Percentiles rank a stretch among this genome's conserved stretches.
Evolutionary conservation across 2,113 vertebrate species (phyloP).

Genomic region (Turnix velox): DNA sequence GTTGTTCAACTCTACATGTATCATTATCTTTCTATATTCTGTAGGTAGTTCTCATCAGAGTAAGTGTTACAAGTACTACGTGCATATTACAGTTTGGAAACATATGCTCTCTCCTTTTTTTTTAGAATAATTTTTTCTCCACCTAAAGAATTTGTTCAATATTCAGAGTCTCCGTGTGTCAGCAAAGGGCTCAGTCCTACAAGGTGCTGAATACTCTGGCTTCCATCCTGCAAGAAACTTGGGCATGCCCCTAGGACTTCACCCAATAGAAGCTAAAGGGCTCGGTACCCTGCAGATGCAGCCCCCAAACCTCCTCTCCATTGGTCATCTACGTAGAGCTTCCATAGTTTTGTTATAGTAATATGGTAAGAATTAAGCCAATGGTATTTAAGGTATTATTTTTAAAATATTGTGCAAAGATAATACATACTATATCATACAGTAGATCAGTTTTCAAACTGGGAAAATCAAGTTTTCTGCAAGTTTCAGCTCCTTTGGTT

Average conservation of each 20-base stretch:
- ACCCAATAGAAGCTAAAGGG: neutral
- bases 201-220: neutral
- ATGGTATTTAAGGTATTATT: slow-evolving; percentile 62
- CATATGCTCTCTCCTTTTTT: fast-evolving
- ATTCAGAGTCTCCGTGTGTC: neutral
- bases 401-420: slow-evolving; percentile 56
- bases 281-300: neutral
- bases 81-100: neutral
- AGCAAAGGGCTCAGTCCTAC: neutral
- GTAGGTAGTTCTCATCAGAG: neutral
- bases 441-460: slow-evolving; percentile 50
- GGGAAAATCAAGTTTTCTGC: slow-evolving; percentile 33
- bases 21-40: neutral
- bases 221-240: neutral
- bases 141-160: neutral
- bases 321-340: neutral
- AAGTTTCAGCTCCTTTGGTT: slow-evolving; percentile 27
- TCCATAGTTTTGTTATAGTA: slow-evolving; percentile 52
- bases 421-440: neutral
- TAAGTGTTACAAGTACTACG: neutral
- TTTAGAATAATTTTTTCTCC: neutral
- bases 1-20: neutral
- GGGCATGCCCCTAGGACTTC: neutral
- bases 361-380: slow-evolving; percentile 68
- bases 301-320: neutral